Percentiles rank a stretch among this genome's conserved stretches.
These are phyloP conservation scores for Dimorphilus gyrociliatus DNA, from an alignment of 2,888 invertebrate genomes.

Conservation along the genomic window DNA sequence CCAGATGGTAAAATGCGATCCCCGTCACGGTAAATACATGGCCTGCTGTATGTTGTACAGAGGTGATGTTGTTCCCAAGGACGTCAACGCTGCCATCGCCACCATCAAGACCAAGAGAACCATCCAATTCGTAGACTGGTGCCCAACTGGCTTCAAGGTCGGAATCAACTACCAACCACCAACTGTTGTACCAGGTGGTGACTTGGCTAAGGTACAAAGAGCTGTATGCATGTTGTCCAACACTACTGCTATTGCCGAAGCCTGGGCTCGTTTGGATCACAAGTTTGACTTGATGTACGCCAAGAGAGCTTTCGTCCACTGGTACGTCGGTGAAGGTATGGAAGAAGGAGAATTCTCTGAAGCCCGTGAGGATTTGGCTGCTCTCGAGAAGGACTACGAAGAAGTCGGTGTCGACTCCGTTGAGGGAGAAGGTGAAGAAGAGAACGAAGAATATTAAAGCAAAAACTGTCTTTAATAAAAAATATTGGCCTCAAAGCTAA, in stretches of 20 bases:
- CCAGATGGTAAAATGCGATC: constrained; percentile 66
- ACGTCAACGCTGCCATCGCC: constrained; percentile 43
- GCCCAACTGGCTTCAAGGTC: constrained; percentile 59
- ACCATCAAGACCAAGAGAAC: constrained; percentile 27
- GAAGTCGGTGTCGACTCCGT: constrained; percentile 34
- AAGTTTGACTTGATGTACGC: constrained; percentile 67
- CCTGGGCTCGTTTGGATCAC: constrained; percentile 59
- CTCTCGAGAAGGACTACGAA: constrained; percentile 29
- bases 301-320: constrained; percentile 72
- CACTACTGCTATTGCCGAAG: constrained; percentile 74
- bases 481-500: no score
- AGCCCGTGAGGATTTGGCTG: constrained; percentile 58
- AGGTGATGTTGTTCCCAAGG: constrained; percentile 85
- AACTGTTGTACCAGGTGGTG: constrained; percentile 44
- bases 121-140: constrained; percentile 44
- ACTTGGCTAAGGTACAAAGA: constrained; percentile 50
- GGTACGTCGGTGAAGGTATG: constrained; percentile 67
- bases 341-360: constrained; percentile 64
- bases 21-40: constrained; percentile 48
- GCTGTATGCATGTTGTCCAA: constrained; percentile 74
- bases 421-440: constrained; percentile 9
- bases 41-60: constrained; percentile 56
- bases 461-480: no score
- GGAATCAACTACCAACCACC: constrained; percentile 44
- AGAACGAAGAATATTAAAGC: constrained; percentile 1